Conservation (phyloP, 2,113 vertebrate species). For the Chiloscyllium plagiosum region DNA sequence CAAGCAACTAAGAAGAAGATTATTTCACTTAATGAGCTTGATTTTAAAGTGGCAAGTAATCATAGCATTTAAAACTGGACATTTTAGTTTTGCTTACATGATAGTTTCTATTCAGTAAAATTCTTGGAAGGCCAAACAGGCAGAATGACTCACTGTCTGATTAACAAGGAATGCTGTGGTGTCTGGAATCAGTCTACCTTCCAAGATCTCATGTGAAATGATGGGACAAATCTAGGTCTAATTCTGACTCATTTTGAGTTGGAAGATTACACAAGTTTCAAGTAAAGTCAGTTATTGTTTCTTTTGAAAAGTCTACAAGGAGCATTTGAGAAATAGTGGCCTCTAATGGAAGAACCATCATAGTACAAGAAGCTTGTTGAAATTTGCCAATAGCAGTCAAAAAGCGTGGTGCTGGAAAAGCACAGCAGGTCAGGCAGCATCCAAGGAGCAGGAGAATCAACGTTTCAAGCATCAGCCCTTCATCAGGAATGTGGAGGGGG, state of each 20-base stretch:
- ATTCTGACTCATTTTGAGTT: not conserved
- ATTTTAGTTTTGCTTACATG: not conserved
- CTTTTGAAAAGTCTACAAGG: too few relatives aligned
- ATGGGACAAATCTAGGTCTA: not conserved
- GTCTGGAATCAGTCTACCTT: not conserved
- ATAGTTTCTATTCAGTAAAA: not conserved
- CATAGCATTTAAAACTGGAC: not conserved
- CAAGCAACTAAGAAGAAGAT: too few relatives aligned
- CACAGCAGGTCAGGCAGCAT: too few relatives aligned
- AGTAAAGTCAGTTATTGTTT: not conserved
- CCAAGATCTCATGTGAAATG: not conserved
- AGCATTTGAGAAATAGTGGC: not conserved
- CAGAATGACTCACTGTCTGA: not conserved
- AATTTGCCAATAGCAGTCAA: too few relatives aligned
- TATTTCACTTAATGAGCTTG: not conserved
- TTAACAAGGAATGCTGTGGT: conserved; percentile 22
- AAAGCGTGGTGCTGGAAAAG: too few relatives aligned
- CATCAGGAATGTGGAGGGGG: too few relatives aligned
- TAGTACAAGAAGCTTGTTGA: not conserved
- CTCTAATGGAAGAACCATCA: not conserved
- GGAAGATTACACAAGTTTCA: not conserved
- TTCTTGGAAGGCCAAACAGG: not conserved
- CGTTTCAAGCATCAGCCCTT: too few relatives aligned
- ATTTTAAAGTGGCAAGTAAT: not conserved
- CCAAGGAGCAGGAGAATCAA: too few relatives aligned